Conservation (phyloP, 2,888 invertebrate genomes). For the Macrosoma leucophasiata region DNA sequence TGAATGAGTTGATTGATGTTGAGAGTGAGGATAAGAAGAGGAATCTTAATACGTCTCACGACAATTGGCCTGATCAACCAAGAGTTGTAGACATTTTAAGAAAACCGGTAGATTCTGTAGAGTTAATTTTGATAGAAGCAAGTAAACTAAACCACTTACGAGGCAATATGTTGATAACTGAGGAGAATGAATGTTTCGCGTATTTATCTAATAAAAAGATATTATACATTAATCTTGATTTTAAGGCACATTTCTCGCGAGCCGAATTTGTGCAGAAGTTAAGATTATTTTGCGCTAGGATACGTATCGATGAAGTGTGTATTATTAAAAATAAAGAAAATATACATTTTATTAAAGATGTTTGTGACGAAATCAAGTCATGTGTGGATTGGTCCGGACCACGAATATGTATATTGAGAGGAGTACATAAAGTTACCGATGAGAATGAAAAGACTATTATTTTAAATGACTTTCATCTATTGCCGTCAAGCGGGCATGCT, state of each 20-base stretch:
- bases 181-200: constrained; percentile 15
- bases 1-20: neutral
- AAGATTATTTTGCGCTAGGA: neutral
- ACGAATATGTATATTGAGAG: constrained; percentile 10
- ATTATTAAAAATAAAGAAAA: constrained; percentile 8
- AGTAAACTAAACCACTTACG: neutral
- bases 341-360: constrained; percentile 7
- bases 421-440: constrained; percentile 7
- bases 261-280: constrained; percentile 10
- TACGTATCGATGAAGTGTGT: neutral
- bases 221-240: constrained; percentile 22
- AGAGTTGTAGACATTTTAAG: constrained; percentile 13
- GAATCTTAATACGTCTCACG: constrained; percentile 10
- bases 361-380: constrained; percentile 6
- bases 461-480: constrained; percentile 11
- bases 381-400: constrained; percentile 5
- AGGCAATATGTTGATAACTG: neutral
- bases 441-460: constrained; percentile 1
- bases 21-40: constrained; percentile 1
- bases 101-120: constrained; percentile 10
- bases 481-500: constrained; percentile 17
- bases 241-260: constrained; percentile 14
- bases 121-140: constrained; percentile 2
- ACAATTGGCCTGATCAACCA: constrained; percentile 16
- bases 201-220: constrained; percentile 8